Evolutionary conservation across 1,140 invertebrate species (phyloP).

Genomic region (Riptortus pedestris): DNA sequence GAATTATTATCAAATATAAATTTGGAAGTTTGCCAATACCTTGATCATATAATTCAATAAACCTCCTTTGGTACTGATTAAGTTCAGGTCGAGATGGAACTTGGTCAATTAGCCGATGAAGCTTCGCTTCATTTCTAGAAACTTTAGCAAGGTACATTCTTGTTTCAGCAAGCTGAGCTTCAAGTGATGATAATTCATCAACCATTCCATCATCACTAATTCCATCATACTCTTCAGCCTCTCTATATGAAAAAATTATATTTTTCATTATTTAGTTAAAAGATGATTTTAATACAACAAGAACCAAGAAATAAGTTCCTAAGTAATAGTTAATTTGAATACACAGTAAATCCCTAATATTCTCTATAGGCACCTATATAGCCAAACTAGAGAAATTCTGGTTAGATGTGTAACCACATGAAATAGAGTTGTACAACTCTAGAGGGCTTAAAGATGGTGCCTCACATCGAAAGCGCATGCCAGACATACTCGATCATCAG

Average conservation of each 20-base stretch:
- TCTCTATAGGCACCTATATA: too few relatives aligned
- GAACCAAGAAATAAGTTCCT: too few relatives aligned
- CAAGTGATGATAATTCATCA: slow-evolving; percentile 47
- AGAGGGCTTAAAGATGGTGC: too few relatives aligned
- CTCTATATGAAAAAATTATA: slow-evolving; percentile 37
- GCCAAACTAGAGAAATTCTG: too few relatives aligned
- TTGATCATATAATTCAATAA: slow-evolving; percentile 94
- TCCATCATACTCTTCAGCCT: slow-evolving; percentile 39
- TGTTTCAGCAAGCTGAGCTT: slow-evolving; percentile 44
- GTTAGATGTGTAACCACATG: too few relatives aligned
- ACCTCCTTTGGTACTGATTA: slow-evolving; percentile 87
- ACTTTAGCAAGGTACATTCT: slow-evolving; percentile 62
- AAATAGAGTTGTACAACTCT: too few relatives aligned
- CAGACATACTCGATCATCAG: too few relatives aligned
- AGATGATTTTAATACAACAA: too few relatives aligned
- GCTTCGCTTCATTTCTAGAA: slow-evolving; percentile 67
- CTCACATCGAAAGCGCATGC: too few relatives aligned
- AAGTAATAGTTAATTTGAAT: too few relatives aligned
- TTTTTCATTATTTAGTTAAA: too few relatives aligned
- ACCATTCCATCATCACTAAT: slow-evolving; percentile 30
- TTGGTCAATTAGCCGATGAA: slow-evolving; percentile 75
- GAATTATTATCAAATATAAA: not conserved
- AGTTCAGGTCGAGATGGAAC: slow-evolving; percentile 85
- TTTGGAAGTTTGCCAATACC: slow-evolving; percentile 42
- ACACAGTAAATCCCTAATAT: too few relatives aligned